These are phyloP conservation scores for Macaria liturata DNA, from an alignment of 2,888 invertebrate species.

Conservation along the genomic window DNA sequence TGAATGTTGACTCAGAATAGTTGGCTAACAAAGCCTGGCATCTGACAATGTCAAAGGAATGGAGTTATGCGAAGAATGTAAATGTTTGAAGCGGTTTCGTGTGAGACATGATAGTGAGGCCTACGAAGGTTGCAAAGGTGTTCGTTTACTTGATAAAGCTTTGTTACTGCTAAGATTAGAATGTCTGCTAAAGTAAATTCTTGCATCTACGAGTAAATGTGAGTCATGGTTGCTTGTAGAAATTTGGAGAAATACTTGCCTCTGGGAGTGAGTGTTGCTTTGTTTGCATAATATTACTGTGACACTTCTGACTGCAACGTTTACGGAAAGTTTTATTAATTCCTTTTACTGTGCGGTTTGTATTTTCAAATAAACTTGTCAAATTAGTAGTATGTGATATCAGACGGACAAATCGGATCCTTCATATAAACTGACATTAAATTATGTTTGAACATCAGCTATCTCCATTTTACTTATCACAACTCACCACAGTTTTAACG, in stretches of 20 bases:
- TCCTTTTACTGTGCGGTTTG: too few species aligned
- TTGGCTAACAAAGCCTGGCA: constrained; percentile 46
- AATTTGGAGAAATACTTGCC: not conserved
- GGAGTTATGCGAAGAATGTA: constrained; percentile 46
- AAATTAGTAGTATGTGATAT: too few species aligned
- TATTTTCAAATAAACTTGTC: too few species aligned
- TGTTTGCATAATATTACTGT: too few species aligned
- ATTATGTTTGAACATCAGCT: too few species aligned
- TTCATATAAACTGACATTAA: too few species aligned
- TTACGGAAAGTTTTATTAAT: too few species aligned
- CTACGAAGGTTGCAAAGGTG: constrained; percentile 29
- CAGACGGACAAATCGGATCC: too few species aligned
- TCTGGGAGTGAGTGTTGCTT: too few species aligned
- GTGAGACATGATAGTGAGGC: constrained; percentile 32
- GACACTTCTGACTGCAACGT: too few species aligned
- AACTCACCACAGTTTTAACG: too few species aligned
- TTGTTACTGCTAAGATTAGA: constrained; percentile 9
- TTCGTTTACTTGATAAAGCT: constrained; percentile 20
- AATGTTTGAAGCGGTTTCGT: constrained; percentile 38
- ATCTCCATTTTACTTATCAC: too few species aligned
- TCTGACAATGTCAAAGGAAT: constrained; percentile 51
- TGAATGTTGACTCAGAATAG: constrained; percentile 59
- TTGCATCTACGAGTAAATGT: not conserved
- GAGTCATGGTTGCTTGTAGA: not conserved
- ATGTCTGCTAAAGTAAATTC: constrained; percentile 1